A percentile compares a stretch with the other conserved stretches of the same genome.
Evolutionary conservation across 2,797 vertebrate species (phyloP).

Genomic region (Coregonus ussuriensis): DNA sequence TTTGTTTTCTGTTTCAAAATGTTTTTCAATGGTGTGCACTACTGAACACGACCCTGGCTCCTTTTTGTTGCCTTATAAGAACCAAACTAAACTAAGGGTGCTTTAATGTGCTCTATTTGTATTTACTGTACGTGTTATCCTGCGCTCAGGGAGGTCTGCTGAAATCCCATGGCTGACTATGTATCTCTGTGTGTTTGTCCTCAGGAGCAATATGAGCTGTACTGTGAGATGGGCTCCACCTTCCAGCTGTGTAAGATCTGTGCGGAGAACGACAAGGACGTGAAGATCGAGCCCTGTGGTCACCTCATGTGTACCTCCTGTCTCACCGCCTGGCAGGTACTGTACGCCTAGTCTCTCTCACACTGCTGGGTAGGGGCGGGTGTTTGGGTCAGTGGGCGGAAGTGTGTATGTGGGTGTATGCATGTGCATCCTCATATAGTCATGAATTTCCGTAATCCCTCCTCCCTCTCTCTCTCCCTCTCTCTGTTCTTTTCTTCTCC

Average conservation of each 20-base stretch:
- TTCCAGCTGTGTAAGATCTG: constrained; percentile 99
- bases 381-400: not conserved
- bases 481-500: not conserved
- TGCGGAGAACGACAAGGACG: constrained; percentile 98
- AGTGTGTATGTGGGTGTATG: not conserved
- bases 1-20: no score
- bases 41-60: no score
- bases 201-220: not conserved
- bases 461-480: not conserved
- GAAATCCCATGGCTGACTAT: not conserved
- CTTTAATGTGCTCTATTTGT: not conserved
- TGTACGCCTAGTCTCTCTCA: not conserved
- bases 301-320: constrained; percentile 99
- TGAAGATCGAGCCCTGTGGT: constrained; percentile 98
- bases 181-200: not conserved
- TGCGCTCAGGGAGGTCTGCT: not conserved
- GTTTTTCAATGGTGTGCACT: no score
- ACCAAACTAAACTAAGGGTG: not conserved
- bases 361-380: not conserved
- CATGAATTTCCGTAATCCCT: not conserved
- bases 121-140: not conserved
- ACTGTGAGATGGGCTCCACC: constrained; percentile 67
- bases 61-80: not conserved
- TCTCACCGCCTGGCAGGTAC: constrained; percentile 97
- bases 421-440: not conserved